A percentile compares a stretch with the other conserved stretches of the same genome.
Conservation (phyloP, 2,888 invertebrate genomes). For the Hoplodrina ambigua region DNA sequence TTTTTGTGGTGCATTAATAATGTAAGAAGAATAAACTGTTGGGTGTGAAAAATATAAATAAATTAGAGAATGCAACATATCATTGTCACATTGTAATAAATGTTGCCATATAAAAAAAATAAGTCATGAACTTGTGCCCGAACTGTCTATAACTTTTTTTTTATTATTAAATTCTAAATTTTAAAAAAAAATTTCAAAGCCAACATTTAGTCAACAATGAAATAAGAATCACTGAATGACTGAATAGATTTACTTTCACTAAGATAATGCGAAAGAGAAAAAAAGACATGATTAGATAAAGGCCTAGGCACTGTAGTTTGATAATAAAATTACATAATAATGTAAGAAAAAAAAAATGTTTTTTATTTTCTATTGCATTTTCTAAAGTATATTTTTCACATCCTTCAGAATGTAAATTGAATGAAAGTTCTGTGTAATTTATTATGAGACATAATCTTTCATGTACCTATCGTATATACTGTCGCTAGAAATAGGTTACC, state of each 20-base stretch:
- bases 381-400: slow-evolving; percentile 46
- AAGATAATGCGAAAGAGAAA: slow-evolving; percentile 51
- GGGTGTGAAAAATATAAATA: slow-evolving; percentile 56
- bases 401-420: slow-evolving; percentile 57
- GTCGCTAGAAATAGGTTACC: slow-evolving; percentile 69
- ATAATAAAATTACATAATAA: slow-evolving; percentile 41
- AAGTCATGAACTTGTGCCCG: slow-evolving; percentile 26
- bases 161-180: neutral
- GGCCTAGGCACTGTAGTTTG: slow-evolving; percentile 49
- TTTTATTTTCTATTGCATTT: slow-evolving; percentile 16
- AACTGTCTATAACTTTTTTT: slow-evolving; percentile 7
- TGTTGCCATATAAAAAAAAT: slow-evolving; percentile 36
- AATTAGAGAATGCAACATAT: slow-evolving; percentile 38
- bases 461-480: slow-evolving; percentile 52
- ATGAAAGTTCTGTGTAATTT: slow-evolving; percentile 62
- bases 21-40: slow-evolving; percentile 53
- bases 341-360: slow-evolving; percentile 13
- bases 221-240: slow-evolving; percentile 43
- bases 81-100: slow-evolving; percentile 27
- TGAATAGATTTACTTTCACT: slow-evolving; percentile 52
- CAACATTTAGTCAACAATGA: slow-evolving; percentile 42
- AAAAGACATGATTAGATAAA: slow-evolving; percentile 54
- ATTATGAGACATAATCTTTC: slow-evolving; percentile 61
- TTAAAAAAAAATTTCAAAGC: slow-evolving; percentile 21
- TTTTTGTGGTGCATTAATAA: slow-evolving; percentile 68